A percentile compares a stretch with the other conserved stretches of the same genome.
phyloP scores from a whole-genome alignment of 1,140 invertebrate species.

The Ooceraea biroi region DNA sequence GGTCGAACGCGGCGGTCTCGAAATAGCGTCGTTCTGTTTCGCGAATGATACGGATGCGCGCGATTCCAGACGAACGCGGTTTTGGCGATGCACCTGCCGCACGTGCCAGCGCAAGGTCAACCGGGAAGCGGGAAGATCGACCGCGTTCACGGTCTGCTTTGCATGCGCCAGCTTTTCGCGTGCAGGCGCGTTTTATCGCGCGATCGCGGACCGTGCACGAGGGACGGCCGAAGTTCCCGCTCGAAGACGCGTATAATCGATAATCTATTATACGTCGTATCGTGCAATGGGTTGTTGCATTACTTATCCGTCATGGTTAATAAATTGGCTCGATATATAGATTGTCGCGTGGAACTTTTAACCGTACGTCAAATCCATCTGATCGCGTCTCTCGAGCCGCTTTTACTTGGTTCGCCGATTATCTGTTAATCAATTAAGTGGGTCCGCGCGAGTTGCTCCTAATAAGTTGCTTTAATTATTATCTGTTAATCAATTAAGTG shows the following conservation, averaged over 20 bases:
- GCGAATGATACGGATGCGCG: background rate
- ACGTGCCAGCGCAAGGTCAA: conserved; percentile 36
- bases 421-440: conserved; percentile 1
- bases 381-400: background rate
- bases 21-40: background rate
- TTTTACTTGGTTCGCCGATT: background rate
- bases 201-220: conserved; percentile 11
- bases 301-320: background rate
- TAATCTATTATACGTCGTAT: conserved; percentile 27
- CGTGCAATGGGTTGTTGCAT: background rate
- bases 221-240: background rate
- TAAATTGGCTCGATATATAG: background rate
- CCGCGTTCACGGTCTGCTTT: background rate
- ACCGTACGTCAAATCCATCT: background rate
- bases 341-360: background rate
- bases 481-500: conserved; percentile 1
- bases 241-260: background rate
- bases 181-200: conserved; percentile 37
- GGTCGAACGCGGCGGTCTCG: too few species aligned
- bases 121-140: conserved; percentile 20
- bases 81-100: conserved; percentile 52
- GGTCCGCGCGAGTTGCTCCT: background rate
- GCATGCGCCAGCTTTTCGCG: background rate
- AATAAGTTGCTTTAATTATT: conserved; percentile 8
- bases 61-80: background rate